Conservation (phyloP, 1,140 invertebrate species). For the Lamellibrachia luymesi region DNA sequence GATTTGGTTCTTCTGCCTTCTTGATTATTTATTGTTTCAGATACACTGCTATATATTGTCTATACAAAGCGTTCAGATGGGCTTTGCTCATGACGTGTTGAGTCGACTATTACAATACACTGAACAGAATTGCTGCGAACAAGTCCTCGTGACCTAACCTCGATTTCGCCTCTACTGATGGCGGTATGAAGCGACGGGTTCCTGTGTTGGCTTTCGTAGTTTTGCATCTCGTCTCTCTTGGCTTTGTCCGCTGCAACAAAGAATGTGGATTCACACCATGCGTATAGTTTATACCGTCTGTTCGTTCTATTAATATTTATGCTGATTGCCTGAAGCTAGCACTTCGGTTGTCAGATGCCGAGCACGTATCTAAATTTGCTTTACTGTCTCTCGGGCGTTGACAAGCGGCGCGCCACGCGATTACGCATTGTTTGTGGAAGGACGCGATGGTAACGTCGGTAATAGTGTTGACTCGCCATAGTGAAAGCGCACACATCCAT, state of each 20-base stretch:
- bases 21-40: not conserved
- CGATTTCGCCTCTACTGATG: not conserved
- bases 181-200: not conserved
- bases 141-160: not conserved
- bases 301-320: not conserved
- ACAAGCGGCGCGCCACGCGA: not conserved
- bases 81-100: not conserved
- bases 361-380: not conserved
- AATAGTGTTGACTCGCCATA: too few species aligned
- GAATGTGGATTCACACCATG: not conserved
- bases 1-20: not conserved
- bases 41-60: not conserved
- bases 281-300: not conserved
- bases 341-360: not conserved
- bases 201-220: not conserved
- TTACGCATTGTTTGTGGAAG: not conserved
- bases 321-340: not conserved
- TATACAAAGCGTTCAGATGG: not conserved
- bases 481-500: not conserved
- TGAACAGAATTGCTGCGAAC: not conserved
- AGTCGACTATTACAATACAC: not conserved
- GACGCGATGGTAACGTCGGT: not conserved
- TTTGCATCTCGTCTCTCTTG: not conserved
- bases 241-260: not conserved
- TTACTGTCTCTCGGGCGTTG: not conserved